phyloP scores from a whole-genome alignment of 2,113 vertebrate species.

The Carassius auratus region DNA sequence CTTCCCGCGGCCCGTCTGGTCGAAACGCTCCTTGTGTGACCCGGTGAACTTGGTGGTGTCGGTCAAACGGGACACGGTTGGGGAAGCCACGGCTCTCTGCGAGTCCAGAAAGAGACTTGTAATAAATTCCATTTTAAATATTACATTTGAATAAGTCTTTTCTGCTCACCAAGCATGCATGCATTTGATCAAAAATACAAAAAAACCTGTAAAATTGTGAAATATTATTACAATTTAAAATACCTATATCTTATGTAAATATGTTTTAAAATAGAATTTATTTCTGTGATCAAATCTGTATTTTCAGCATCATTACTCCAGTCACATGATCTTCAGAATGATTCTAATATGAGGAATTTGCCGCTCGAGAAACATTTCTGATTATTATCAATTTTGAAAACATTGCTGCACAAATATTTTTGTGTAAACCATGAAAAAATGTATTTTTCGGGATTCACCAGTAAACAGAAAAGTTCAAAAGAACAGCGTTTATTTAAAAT shows the following conservation, averaged over 20 bases:
- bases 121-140: background rate
- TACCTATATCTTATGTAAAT: background rate
- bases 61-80: conserved; percentile 91
- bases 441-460: background rate
- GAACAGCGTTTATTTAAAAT: no score
- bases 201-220: background rate
- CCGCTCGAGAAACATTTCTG: background rate
- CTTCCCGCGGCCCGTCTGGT: conserved; percentile 87
- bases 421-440: background rate
- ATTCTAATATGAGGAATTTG: background rate
- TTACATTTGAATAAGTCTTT: background rate
- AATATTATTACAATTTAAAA: background rate
- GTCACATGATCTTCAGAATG: conserved; percentile 5
- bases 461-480: no score
- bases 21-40: conserved; percentile 95
- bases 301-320: background rate
- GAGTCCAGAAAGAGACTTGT: conserved; percentile 3
- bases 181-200: background rate
- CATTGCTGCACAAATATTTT: background rate
- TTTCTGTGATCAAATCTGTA: background rate
- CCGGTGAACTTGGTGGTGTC: conserved; percentile 94
- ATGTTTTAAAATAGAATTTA: background rate
- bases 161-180: background rate
- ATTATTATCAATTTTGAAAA: background rate
- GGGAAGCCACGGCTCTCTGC: conserved; percentile 90